Evolutionary conservation across 2,888 invertebrate species (phyloP).

Genomic region (Troides helena): DNA sequence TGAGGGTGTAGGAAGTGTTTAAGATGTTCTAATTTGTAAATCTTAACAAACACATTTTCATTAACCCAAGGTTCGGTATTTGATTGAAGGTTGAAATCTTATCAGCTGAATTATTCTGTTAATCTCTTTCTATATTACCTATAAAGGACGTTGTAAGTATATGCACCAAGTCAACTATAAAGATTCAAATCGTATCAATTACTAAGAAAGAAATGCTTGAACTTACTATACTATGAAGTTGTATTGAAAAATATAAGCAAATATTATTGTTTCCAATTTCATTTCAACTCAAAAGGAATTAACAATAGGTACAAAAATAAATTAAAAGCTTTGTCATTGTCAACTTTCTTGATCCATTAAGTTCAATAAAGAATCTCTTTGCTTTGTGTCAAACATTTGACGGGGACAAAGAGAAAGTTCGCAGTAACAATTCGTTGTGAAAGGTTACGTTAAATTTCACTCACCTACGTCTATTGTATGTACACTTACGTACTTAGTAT

Average conservation of each 20-base stretch:
- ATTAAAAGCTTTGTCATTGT: conserved; percentile 4
- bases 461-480: neutral
- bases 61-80: too few relatives aligned
- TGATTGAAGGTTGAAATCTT: too few relatives aligned
- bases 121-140: too few relatives aligned
- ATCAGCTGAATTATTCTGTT: too few relatives aligned
- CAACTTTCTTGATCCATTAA: conserved; percentile 7
- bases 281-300: neutral
- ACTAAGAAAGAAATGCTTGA: too few relatives aligned
- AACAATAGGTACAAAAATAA: neutral
- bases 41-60: too few relatives aligned
- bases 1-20: too few relatives aligned
- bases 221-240: neutral
- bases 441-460: neutral
- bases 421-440: conserved; percentile 8
- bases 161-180: too few relatives aligned
- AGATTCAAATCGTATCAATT: too few relatives aligned
- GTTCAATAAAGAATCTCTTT: conserved; percentile 10
- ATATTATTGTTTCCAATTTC: neutral
- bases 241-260: neutral
- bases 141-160: too few relatives aligned
- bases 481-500: neutral
- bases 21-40: too few relatives aligned
- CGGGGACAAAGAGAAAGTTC: conserved; percentile 7
- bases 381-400: conserved; percentile 9